Conservation (phyloP, 2,888 invertebrate species). For the Cylloceria caligata region DNA sequence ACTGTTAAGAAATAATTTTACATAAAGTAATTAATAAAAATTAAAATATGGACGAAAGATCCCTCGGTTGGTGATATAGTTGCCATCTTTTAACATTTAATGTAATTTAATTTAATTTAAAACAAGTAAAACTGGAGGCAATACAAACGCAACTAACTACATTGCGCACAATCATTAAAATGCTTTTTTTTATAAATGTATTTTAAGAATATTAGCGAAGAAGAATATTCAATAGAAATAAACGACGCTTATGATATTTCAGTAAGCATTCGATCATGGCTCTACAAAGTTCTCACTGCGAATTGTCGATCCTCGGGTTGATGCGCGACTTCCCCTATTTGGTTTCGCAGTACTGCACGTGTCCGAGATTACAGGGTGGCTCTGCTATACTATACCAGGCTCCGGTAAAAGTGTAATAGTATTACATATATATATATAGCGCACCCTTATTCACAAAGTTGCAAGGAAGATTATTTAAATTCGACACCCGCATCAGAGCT, state of each 20-base stretch:
- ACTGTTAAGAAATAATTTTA: too few species aligned
- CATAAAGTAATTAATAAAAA: too few species aligned
- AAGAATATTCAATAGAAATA: slow-evolving; percentile 24
- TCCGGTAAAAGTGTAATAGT: slow-evolving; percentile 18
- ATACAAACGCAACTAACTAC: too few species aligned
- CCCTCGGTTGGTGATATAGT: too few species aligned
- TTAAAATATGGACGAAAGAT: too few species aligned
- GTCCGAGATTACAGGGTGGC: slow-evolving; percentile 82
- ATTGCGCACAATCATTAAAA: too few species aligned
- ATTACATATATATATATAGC: slow-evolving; percentile 15
- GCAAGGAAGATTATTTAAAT: slow-evolving; percentile 81
- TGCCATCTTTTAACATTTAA: too few species aligned
- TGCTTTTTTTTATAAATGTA: too few species aligned
- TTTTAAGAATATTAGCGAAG: not conserved
- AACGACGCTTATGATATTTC: slow-evolving; percentile 44
- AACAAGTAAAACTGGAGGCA: too few species aligned
- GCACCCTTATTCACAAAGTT: slow-evolving; percentile 76
- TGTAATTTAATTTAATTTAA: too few species aligned
- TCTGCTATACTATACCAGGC: slow-evolving; percentile 34
- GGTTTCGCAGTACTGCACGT: slow-evolving; percentile 76
- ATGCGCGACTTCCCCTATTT: slow-evolving; percentile 62
- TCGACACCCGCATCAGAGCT: slow-evolving; percentile 71
- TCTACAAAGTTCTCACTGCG: slow-evolving; percentile 48
- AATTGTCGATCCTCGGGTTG: slow-evolving; percentile 43
- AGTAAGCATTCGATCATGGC: slow-evolving; percentile 36